Evolutionary conservation across 2,888 invertebrate species (phyloP), one percentile per base, ranked within the genome.

Genomic region (Cephus rjabovi): DNA sequence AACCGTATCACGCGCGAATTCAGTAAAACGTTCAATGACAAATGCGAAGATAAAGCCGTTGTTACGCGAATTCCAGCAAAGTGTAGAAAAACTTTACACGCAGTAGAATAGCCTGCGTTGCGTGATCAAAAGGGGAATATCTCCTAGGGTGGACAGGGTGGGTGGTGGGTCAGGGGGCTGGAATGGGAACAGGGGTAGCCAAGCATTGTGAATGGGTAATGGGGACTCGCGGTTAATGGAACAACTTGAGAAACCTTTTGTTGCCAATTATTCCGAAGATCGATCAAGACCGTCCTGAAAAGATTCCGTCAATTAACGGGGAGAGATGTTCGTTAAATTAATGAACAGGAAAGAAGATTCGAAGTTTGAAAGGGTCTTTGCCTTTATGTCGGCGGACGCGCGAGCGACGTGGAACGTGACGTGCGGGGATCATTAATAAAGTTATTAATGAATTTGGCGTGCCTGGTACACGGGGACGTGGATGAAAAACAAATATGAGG

Each of bases 321-420:
- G 71, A 75, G 73, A 75, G 31, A 78, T 68, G 75, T 70, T 73
- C 78, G 71, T 77, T 75, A 78, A 81, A 79, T 82, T 82, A 81
- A 83, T 82, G 81, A 83, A 79, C 78, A 78, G 79, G 81, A 82
- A 80, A 77, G 76, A 77, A 76, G 74, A 79, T 78, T 69, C 74
- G 75, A 79, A 80, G 75, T 79, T 82, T 82, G 76, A 83, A 79
- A 81, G 82, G 76, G 79, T 81, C 79, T 81, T 82, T 82, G 82
- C 80, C 78, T 76, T 76, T 76, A 76, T 78, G 78, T 78, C 73
- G 34, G 68, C 56, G 15, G n/a, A 73, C 56, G 34, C 23, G 31
- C n/a, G n/a, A 74, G 35, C 33, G 68, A 69, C 76, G 69, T 37
- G 70, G 71, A 33, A 75, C 69, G 35, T 56, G 73, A 34, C 34